phyloP scores from a whole-genome alignment of 1,140 invertebrate genomes.

The Saxidomus purpurata region DNA sequence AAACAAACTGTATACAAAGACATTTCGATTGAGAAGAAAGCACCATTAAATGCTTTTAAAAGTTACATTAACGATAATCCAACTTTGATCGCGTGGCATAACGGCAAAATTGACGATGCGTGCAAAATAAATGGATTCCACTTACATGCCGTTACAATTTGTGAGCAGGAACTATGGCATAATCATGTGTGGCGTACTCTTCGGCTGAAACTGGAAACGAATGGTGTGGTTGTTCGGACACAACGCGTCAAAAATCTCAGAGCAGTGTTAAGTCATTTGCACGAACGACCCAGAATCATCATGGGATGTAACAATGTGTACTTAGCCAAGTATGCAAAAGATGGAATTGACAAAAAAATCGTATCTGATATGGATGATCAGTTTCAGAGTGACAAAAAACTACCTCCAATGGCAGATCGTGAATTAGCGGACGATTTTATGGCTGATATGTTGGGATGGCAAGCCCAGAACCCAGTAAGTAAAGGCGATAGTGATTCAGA shows the following conservation, averaged over 20 bases:
- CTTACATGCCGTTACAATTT: background rate
- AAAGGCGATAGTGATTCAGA: too few species aligned
- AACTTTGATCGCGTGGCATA: background rate
- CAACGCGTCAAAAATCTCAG: background rate
- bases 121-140: constrained; percentile 1
- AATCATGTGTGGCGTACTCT: background rate
- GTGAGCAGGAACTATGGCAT: background rate
- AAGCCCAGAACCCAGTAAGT: too few species aligned
- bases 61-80: background rate
- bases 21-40: background rate
- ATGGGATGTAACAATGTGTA: background rate
- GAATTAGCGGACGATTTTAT: too few species aligned
- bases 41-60: background rate
- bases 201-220: background rate
- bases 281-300: background rate
- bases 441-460: too few species aligned
- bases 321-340: background rate
- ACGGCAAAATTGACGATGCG: background rate
- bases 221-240: background rate
- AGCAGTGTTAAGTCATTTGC: background rate
- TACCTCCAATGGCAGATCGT: too few species aligned
- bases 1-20: background rate
- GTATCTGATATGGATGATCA: too few species aligned
- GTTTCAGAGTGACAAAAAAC: too few species aligned
- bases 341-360: too few species aligned